Base-by-base conservation (phyloP, 2,888 invertebrate genomes). In the Aphidoletes aphidimyza region DNA sequence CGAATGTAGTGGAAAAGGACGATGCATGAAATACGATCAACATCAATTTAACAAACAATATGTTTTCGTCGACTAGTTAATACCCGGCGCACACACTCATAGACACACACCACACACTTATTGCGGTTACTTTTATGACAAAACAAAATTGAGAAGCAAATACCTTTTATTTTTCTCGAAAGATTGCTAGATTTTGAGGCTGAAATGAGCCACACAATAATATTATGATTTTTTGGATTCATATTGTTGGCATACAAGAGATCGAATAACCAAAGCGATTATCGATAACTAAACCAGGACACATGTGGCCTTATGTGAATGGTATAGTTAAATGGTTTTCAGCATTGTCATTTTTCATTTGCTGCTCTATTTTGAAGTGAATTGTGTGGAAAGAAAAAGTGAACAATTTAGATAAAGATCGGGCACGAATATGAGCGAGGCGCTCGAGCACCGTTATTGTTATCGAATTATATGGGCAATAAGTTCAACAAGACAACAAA, bases 401-500 rank as follows among this genome's bases (percentile, higher is more conserved):
- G 81, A 81, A 81, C 81, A 81, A 81, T 81, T 81, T 81, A 81
- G 81, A 81, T 81, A 81, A 81, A 37, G 37, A 81, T 81, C 81
- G 59, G 22, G n/a, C 22, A 6, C 19, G 37, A 81, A 37, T 81
- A 37, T 81, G 22, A 19, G 37, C 26, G 14, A n/a, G n/a, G n/a
- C n/a, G n/a, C n/a, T n/a, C n/a, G 19, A n/a, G 36, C 34, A 37
- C 81, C 81, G 81, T 81, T 69, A 69, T 83, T 85, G 84, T 86
- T 85, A 86, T 86, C 85, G 81, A 84, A 86, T 86, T 86, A 86
- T 86, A 86, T 85, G 85, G 86, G 86, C 85, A 86, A 86, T 86
- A 86, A 86, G 37, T 81, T 81, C 37, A 36, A 19, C 37, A 81
- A 81, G 3, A 37, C 19, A 81, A 78, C 6, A 78, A 81, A 81